phyloP scores from a whole-genome alignment of 2,113 vertebrate genomes.

The Platycercus adscitus region DNA sequence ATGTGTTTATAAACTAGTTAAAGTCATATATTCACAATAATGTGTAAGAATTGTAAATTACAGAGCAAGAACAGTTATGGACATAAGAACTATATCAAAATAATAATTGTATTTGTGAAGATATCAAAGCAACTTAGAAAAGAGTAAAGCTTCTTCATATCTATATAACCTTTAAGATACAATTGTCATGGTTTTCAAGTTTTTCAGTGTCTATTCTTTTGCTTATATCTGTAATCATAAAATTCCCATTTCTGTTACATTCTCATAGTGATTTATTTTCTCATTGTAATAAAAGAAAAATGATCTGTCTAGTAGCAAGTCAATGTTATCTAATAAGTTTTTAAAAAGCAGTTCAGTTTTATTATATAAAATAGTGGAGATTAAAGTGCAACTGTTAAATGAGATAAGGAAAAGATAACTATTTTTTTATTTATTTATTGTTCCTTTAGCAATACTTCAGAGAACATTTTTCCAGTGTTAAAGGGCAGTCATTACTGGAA shows the following conservation, averaged over 20 bases:
- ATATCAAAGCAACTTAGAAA: background rate
- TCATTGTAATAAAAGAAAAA: slow-evolving; percentile 31
- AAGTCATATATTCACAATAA: background rate
- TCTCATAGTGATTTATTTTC: slow-evolving; percentile 34
- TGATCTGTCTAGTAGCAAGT: background rate
- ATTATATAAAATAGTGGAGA: background rate
- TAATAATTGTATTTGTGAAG: slow-evolving; percentile 21
- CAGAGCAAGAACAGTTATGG: background rate
- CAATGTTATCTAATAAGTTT: slow-evolving; percentile 20
- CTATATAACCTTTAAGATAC: slow-evolving; percentile 25
- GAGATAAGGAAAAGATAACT: background rate
- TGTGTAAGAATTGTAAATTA: background rate
- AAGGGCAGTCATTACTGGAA: slow-evolving; percentile 14
- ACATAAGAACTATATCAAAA: background rate
- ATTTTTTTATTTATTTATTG: background rate
- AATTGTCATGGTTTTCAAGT: background rate
- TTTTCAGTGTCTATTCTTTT: background rate
- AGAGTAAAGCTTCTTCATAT: slow-evolving; percentile 16
- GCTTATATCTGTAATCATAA: slow-evolving; percentile 42
- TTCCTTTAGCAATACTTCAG: background rate
- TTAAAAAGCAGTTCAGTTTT: slow-evolving; percentile 17
- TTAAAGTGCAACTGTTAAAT: slow-evolving; percentile 6
- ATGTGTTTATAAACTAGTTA: slow-evolving; percentile 13
- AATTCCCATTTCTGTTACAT: slow-evolving; percentile 17
- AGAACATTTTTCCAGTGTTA: background rate